Conservation (phyloP, 1,140 invertebrate genomes). For the Achroia grisella region DNA sequence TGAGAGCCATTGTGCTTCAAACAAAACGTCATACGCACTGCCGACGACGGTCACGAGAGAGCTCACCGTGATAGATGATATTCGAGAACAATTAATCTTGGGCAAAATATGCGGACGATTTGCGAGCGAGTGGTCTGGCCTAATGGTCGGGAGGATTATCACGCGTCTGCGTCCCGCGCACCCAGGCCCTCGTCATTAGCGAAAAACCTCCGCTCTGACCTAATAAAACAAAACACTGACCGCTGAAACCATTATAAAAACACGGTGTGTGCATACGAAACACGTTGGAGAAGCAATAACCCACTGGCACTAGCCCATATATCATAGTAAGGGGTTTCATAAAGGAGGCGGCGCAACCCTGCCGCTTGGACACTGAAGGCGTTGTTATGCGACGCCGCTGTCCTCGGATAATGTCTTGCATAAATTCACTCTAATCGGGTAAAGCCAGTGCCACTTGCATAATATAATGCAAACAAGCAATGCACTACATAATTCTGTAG, state of each 20-base stretch:
- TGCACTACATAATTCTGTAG: constrained; percentile 30
- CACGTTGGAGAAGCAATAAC: constrained; percentile 52
- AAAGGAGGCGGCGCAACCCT: constrained; percentile 37
- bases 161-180: constrained; percentile 38
- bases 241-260: constrained; percentile 8
- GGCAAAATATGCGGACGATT: constrained; percentile 72
- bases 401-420: constrained; percentile 67
- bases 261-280: constrained; percentile 19
- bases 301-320: constrained; percentile 51
- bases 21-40: constrained; percentile 67
- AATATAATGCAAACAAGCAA: constrained; percentile 43
- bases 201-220: constrained; percentile 25
- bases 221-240: constrained; percentile 13
- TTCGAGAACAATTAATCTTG: constrained; percentile 72
- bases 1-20: constrained; percentile 50
- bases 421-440: constrained; percentile 64
- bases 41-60: constrained; percentile 61
- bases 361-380: constrained; percentile 58
- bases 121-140: constrained; percentile 65
- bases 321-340: constrained; percentile 57
- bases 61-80: constrained; percentile 71
- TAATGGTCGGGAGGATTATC: constrained; percentile 66
- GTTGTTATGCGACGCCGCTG: constrained; percentile 59
- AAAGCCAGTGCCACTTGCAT: constrained; percentile 41
- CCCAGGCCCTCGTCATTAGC: constrained; percentile 42